Evolutionary conservation across 2,113 vertebrate genomes (phyloP).

Genomic region (Gymnocephalus cernua): DNA sequence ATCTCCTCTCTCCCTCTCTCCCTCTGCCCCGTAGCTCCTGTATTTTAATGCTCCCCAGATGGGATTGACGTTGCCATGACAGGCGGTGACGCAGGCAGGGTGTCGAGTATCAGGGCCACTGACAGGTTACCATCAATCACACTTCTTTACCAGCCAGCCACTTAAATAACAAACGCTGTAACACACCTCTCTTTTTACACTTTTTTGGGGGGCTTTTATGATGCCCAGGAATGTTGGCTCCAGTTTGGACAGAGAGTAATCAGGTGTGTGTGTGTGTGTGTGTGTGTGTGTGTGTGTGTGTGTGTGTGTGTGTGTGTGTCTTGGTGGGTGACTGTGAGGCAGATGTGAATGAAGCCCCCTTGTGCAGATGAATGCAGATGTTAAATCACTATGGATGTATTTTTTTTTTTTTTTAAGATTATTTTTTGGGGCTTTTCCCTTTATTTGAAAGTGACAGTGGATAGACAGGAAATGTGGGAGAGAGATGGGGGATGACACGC

Average conservation of each 20-base stretch:
- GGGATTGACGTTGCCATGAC: constrained; percentile 73
- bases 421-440: no score
- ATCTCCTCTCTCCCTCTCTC: constrained; percentile 20
- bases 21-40: constrained; percentile 46
- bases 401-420: no score
- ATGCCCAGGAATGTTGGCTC: constrained; percentile 41
- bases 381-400: constrained; percentile 16
- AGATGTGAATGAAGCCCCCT: constrained; percentile 5
- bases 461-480: no score
- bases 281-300: not conserved
- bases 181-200: constrained; percentile 47
- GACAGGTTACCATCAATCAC: constrained; percentile 78
- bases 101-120: constrained; percentile 75
- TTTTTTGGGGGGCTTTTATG: constrained; percentile 31
- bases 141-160: constrained; percentile 54
- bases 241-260: constrained; percentile 20
- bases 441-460: no score
- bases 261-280: constrained; percentile 10
- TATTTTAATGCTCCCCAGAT: constrained; percentile 76
- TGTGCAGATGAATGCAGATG: not conserved
- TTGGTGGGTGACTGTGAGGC: not conserved
- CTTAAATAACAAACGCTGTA: constrained; percentile 54
- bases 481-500: no score
- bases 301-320: not conserved
- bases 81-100: constrained; percentile 76